Base-by-base conservation (phyloP, 2,888 invertebrate genomes). In the Frankliniella intonsa region DNA sequence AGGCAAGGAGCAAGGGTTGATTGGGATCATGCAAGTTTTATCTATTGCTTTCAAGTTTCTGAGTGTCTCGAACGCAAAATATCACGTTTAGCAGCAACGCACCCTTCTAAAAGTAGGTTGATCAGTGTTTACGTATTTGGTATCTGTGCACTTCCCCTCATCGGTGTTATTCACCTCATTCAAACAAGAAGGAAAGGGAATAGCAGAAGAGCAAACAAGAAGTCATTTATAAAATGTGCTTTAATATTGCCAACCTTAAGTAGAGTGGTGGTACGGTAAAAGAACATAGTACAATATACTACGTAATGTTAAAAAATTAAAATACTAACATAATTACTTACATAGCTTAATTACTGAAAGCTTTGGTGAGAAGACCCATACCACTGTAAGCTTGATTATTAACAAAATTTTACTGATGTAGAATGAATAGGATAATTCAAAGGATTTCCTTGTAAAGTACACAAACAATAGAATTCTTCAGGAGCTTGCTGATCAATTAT, bases 241-340 rank as follows among this genome's bases (percentile, higher is more conserved):
- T 76, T 76, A 76, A 76, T 76, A 76, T 76, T 25, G 69, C 69
- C 69, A n/a, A 76, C 2, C 25, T 76, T 10, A 76, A 76, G 69
- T 76, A 25, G 25, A 76, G 69, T 76, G 69, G 22, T 76, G 69
- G 69, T 76, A 76, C 25, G 69, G 69, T 76, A 76, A 76, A 76
- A 55, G 55, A 55, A 76, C 69, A 76, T 69, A 22, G 69, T 76
- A 76, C 17, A 76, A 22, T 76, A 1, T 11, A 76, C 25, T 25
- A 76, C 25, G 10, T 7, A 9, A 76, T 25, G 12, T 76, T 76
- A 76, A 76, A 76, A 62, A 62, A 62, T 55, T 55, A 55, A 55
- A 55, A 55, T 55, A 62, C 62, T 14, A 62, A n/a, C 62, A 10
- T 55, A 55, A 55, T n/a, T 38, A 38, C 38, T 38, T 38, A 38